Evolutionary conservation across 2,797 vertebrate genomes (phyloP), one percentile per base, ranked within the genome.

Genomic region (Trachurus trachurus): DNA sequence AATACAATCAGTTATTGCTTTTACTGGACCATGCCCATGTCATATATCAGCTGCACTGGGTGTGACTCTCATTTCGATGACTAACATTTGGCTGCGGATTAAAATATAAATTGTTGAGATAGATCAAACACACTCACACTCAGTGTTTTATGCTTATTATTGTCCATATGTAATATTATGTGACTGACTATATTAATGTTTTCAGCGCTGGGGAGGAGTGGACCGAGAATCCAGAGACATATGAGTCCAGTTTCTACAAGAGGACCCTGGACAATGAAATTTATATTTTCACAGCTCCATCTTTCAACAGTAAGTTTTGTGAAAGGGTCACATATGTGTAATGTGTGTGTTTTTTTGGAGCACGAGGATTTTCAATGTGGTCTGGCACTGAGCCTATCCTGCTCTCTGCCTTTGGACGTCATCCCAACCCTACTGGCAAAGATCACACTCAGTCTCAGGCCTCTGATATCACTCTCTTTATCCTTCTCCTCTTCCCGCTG

Each of bases 161-260:
- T 56, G 31, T 77, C 49, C 56, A 73, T 85, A 57, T 77, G 80
- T 83, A 44, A 76, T 60, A 39, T 83, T 56, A 82, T 65, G 50
- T 78, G 72, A 73, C 72, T 78, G 72, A 73, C 72, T 22, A 31
- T 70, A 16, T 84, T 72, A n/a, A 78, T 92, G 71, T 78, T 94
- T 91, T 89, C 89, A 99, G 98, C 80, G 96, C 96, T 85, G 98
- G 96, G 82, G 97, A 98, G 90, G 96, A 98, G 52, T 99, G 98
- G 98, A 91, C 87, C 29, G 98, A 99, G 92, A 97, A 98, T 83
- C 93, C 96, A 8, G 98, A 99, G 93, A 97, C 97, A 6, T 99
- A 99, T 2, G 98, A 99, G 87, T 96, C 97, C 76, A 99, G 98
- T 89, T 99, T 98, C 94, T 99, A 99, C 93, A 99, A 99, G 89